Evolutionary conservation across 2,113 vertebrate genomes (phyloP), one percentile per base, ranked within the genome.

Genomic region (Dolichotis patagonum): DNA sequence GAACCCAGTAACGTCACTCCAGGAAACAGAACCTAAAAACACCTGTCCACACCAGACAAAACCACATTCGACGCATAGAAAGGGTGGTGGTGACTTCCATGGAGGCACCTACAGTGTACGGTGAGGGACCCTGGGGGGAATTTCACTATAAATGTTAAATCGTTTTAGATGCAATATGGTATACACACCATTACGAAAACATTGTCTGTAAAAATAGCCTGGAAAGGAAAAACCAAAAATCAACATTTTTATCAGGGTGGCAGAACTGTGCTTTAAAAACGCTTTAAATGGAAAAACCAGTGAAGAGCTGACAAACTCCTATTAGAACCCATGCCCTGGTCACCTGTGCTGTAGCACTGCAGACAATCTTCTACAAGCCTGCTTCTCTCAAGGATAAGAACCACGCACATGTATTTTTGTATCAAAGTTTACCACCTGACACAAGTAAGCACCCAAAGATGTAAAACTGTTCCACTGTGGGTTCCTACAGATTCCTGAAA

Each of bases 21-120:
- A 96, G 85, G 94, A 96, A 96, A 91, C 0, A 73, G 46, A 69
- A 80, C 46, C 85, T 73, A 84, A 96, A 81, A 91, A 89, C 7
- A 35, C 30, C 78, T 95, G 85, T 0, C 22, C 3, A 54, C 35
- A 63, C 35, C 63, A 65, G 92, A 75, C 35, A 60, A 90, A 94
- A 83, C 54, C 14, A 41, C 1, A n/a, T 0, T 77, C 85, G 30
- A 60, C 92, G 38, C 38, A 19, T 43, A 32, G 81, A 83, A 85
- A 69, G 8, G 38, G 54, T 54, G 32, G 81, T 2, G 7, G 35
- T 32, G 73, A 73, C 38, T 87, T 56, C 38, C 35, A 8, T 0
- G 28, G 69, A 54, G n/a, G 19, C n/a, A 88, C 28, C 69, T 12
- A 46, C 7, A 92, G 35, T 7, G 7, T n/a, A 24, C 5, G 91